Evolutionary conservation across 2,888 invertebrate genomes (phyloP).

Genomic region (Drosophila colorata): DNA sequence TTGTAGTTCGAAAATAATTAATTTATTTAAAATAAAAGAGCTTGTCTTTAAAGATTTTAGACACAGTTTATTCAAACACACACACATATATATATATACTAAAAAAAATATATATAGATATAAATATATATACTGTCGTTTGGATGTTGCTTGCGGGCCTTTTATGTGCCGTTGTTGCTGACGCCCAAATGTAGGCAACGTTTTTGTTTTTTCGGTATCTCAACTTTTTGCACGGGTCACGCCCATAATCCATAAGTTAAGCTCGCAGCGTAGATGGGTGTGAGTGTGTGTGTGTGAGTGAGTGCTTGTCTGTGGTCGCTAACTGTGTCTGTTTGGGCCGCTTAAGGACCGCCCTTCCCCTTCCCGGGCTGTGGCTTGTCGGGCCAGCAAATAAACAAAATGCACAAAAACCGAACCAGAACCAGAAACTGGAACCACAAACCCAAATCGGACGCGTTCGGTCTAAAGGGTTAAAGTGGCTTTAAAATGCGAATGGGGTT

Average conservation of each 20-base stretch:
- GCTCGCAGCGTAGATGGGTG: conserved; percentile 38
- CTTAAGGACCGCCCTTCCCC: conserved; percentile 8
- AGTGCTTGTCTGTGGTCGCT: conserved; percentile 43
- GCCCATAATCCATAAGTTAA: conserved; percentile 80
- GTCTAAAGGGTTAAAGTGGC: conserved; percentile 71
- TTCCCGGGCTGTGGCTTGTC: conserved; percentile 32
- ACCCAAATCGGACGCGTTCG: conserved; percentile 60
- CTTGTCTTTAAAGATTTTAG: no score
- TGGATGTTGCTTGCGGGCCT: conserved; percentile 39
- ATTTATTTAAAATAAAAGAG: no score
- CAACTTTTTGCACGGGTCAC: conserved; percentile 59
- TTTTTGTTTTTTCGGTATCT: conserved; percentile 43
- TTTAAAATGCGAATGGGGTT: conserved; percentile 44
- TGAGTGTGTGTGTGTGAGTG: conserved; percentile 8
- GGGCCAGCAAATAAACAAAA: conserved; percentile 50
- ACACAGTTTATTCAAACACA: no score
- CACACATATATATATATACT: no score
- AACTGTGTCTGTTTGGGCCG: conserved; percentile 50
- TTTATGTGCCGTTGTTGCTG: conserved; percentile 32
- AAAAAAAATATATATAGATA: no score
- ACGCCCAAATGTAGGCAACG: conserved; percentile 72
- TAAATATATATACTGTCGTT: conserved; percentile 15
- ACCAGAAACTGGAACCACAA: conserved; percentile 30
- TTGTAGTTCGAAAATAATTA: no score
- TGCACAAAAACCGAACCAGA: conserved; percentile 27